A percentile compares a stretch with the other conserved stretches of the same genome.
These are phyloP conservation scores for Horisme vitalbata DNA, from an alignment of 2,888 invertebrate species.

Conservation along the genomic window DNA sequence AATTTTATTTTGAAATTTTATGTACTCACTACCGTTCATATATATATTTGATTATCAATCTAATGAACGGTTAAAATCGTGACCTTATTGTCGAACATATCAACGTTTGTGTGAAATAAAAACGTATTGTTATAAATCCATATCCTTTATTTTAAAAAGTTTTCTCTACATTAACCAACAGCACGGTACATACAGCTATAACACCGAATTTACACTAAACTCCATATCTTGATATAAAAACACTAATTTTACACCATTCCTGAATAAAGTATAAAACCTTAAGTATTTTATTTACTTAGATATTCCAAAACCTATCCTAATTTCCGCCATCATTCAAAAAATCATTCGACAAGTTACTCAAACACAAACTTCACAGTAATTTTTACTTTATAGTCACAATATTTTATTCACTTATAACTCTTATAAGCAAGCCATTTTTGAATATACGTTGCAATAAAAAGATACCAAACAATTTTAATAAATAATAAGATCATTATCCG, in stretches of 20 bases:
- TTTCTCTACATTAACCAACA: constrained; percentile 49
- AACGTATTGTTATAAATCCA: constrained; percentile 43
- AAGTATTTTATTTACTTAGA: constrained; percentile 42
- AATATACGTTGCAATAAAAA: neutral
- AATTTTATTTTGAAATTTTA: constrained; percentile 26
- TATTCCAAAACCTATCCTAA: constrained; percentile 3
- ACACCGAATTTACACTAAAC: constrained; percentile 46
- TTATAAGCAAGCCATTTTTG: constrained; percentile 5
- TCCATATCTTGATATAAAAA: constrained; percentile 38
- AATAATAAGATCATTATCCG: neutral
- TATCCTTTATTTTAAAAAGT: constrained; percentile 51
- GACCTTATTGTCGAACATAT: constrained; percentile 43
- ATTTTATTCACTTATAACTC: neutral
- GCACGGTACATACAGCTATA: constrained; percentile 39
- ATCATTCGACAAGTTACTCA: constrained; percentile 3
- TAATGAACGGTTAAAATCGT: constrained; percentile 38
- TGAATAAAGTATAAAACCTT: constrained; percentile 60
- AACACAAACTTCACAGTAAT: neutral
- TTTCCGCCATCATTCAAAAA: constrained; percentile 13
- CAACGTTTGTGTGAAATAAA: constrained; percentile 42
- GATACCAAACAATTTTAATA: constrained; percentile 3
- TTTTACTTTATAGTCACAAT: neutral
- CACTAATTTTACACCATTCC: constrained; percentile 62
- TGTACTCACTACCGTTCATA: constrained; percentile 34
- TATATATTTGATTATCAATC: constrained; percentile 32